Base-by-base conservation (phyloP, 2,797 vertebrate species). In the Cynodonichthys magdalenae region DNA sequence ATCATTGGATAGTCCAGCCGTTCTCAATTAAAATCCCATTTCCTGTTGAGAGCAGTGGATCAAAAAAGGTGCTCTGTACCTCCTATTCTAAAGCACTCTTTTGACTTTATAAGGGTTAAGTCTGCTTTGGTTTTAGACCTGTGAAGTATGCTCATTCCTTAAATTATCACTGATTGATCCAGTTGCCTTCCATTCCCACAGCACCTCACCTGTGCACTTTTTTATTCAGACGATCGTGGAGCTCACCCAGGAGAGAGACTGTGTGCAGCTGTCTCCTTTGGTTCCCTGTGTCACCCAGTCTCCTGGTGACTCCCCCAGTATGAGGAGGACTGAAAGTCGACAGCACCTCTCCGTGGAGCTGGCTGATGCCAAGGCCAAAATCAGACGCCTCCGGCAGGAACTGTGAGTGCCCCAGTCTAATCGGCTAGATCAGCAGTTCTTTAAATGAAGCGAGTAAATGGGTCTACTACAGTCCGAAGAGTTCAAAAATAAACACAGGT, bases 341-440 rank as follows among this genome's bases (percentile, higher is more conserved):
- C 97, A 99, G 77, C 97, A 98, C 86, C 94, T 99, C 49, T 97
- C 96, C 0, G 97, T 99, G 78, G 97, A 99, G 88, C 75, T 99
- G 57, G 97, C 97, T 7, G 97, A 99, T 44, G 97, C 96, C 82
- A 99, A 99, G 83, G 96, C 97, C 74, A 97, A 95, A 87, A 97
- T 98, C 86, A 92, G 97, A 79, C 92, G 97, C 53, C 94, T 99
- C 47, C 94, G 97, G 29, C 96, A 99, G 81, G 97, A 98, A 86
- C 92, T 99, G 97, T 99, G 87, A 98, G 97, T 96, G 79, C 51
- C 53, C 0, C 18, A 0, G 34, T n/a, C 42, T 42, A 54, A 75
- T 80, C 69, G 1, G 2, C 17, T 45, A 1, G 24, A 76, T 71
- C 44, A 41, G 11, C 57, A 49, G 36, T 66, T 53, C 54, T 19